Evolutionary conservation across 2,797 vertebrate genomes (phyloP), one percentile per base, ranked within the genome.

Genomic region (Leptoclinus maculatus): DNA sequence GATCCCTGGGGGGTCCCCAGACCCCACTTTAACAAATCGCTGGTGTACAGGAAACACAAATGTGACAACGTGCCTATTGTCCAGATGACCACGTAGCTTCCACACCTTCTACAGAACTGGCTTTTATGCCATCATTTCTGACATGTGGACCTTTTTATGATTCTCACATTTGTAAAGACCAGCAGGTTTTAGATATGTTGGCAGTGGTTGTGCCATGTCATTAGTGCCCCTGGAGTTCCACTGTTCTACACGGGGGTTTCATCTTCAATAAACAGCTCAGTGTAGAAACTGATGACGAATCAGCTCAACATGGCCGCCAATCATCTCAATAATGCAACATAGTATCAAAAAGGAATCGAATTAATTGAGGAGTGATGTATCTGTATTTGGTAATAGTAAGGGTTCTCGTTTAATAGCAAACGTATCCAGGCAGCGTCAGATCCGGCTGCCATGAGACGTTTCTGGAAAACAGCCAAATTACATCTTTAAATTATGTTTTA

Each of bases 251-350:
- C n/a, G 5, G 66, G 79, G 59, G 74, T 86, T 80, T 71, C 43
- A 70, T 78, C 64, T 71, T 73, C 54, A 70, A 21, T 49, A 71
- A 71, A 51, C 73, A 74, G 58, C 78, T 85, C 67, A 12, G 49
- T 29, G 59, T n/a, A 71, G 25, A 71, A 76, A 78, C 53, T 29
- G 80, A 78, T 75, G 74, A 86, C 77, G 64, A 90, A 80, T 88
- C 74, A 83, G 81, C 74, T 67, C 67, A 75, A 74, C 10, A 69
- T 38, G 68, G 73, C 86, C 71, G 78, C 74, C 83, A 90, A 88
- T 88, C 90, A 85, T 75, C 70, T 58, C 74, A 70, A 80, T 83
- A 87, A 90, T 73, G 29, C 36, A 74, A 79, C 41, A 36, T 7
- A 56, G 11, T 38, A 87, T 84, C 66, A 76, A 74, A 74, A 75